Evolutionary conservation across 2,888 invertebrate genomes (phyloP).

Genomic region (Netelia melanura): DNA sequence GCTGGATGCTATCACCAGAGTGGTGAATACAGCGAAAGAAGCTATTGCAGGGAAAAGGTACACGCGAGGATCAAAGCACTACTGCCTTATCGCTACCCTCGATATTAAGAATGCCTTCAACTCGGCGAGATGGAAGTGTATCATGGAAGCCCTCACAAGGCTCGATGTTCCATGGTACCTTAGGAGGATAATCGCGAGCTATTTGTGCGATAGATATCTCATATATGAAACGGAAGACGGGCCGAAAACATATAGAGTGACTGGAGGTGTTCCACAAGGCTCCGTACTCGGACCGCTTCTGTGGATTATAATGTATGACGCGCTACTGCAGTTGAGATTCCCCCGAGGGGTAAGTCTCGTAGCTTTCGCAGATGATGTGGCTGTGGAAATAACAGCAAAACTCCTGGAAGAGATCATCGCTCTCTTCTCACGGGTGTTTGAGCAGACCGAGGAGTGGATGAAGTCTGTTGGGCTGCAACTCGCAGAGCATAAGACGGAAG

Average conservation of each 20-base stretch:
- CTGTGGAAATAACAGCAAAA: constrained; percentile 19
- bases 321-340: background rate
- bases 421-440: background rate
- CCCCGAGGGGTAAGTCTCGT: constrained; percentile 29
- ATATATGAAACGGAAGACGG: constrained; percentile 1
- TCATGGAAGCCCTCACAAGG: background rate
- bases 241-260: background rate
- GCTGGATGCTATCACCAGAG: too few relatives aligned
- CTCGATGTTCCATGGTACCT: constrained; percentile 4
- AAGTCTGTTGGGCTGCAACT: background rate
- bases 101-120: too few relatives aligned
- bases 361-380: background rate
- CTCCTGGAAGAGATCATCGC: constrained; percentile 1
- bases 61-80: too few relatives aligned
- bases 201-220: background rate
- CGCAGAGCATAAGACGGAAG: too few relatives aligned
- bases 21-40: too few relatives aligned
- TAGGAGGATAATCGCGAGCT: background rate
- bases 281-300: too few relatives aligned
- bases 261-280: too few relatives aligned
- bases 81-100: constrained; percentile 62
- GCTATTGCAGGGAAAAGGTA: too few relatives aligned
- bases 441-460: constrained; percentile 29
- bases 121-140: constrained; percentile 3
- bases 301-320: too few relatives aligned